Evolutionary conservation across 1,140 invertebrate species (phyloP).

Genomic region (Zaprionus gabonicus): DNA sequence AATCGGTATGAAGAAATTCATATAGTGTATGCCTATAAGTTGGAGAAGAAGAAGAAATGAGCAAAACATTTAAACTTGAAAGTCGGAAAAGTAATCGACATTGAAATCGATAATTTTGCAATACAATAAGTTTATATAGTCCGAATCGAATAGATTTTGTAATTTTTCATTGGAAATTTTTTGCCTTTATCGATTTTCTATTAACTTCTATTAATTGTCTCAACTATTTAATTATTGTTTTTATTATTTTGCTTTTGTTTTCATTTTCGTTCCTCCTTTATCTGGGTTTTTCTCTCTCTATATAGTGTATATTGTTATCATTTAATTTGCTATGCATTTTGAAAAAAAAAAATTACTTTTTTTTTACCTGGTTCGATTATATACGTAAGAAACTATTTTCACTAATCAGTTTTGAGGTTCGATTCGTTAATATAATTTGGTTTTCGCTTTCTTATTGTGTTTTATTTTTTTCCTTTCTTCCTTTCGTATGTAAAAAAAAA

Average conservation of each 20-base stretch:
- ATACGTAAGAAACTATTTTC: conserved; percentile 54
- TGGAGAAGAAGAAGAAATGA: conserved; percentile 22
- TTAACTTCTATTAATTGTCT: conserved; percentile 6
- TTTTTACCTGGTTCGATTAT: conserved; percentile 49
- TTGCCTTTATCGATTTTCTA: conserved; percentile 1
- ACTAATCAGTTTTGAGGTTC: conserved; percentile 62
- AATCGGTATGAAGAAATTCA: conserved; percentile 17
- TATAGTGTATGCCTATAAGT: conserved; percentile 15
- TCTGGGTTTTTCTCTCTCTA: neutral
- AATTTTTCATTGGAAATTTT: conserved; percentile 1
- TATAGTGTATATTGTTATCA: conserved; percentile 17
- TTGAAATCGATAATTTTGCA: neutral
- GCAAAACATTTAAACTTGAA: conserved; percentile 1
- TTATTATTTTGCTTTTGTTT: neutral
- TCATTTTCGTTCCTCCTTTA: neutral
- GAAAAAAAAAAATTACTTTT: conserved; percentile 41
- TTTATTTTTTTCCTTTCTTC: conserved; percentile 36
- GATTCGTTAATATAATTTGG: conserved; percentile 49
- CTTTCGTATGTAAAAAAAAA: conserved; percentile 57
- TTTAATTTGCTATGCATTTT: conserved; percentile 47
- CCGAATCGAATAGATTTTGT: conserved; percentile 7
- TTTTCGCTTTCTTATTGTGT: conserved; percentile 50
- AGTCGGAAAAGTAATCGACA: conserved; percentile 25
- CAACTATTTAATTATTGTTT: conserved; percentile 35
- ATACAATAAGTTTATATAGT: conserved; percentile 11